Evolutionary conservation across 2,113 vertebrate genomes (phyloP).

Genomic region (Calyptomena viridis): DNA sequence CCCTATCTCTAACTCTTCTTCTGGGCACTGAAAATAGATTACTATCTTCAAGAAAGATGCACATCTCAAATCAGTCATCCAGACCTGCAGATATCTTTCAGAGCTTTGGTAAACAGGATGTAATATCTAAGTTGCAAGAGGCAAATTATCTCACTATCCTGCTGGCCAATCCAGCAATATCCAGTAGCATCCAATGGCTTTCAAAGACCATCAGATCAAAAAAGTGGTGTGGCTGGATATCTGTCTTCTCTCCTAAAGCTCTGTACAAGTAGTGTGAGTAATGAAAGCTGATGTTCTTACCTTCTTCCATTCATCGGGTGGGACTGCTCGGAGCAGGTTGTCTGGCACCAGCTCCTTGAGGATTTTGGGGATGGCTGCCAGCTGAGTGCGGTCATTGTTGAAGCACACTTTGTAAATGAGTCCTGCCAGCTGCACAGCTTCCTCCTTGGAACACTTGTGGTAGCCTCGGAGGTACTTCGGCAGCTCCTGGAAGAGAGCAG

Average conservation of each 20-base stretch:
- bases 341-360: slow-evolving; percentile 88
- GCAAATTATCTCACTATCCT: neutral
- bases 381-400: slow-evolving; percentile 76
- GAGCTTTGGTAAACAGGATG: neutral
- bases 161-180: neutral
- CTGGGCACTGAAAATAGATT: neutral
- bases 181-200: neutral
- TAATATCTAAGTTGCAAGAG: neutral
- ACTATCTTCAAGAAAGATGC: neutral
- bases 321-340: slow-evolving; percentile 82
- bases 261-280: neutral
- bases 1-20: neutral
- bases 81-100: neutral
- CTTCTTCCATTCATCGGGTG: slow-evolving; percentile 94
- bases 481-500: slow-evolving; percentile 79
- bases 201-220: neutral
- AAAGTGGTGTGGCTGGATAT: neutral
- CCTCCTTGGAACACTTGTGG: slow-evolving; percentile 85
- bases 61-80: neutral
- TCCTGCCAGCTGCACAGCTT: slow-evolving; percentile 82
- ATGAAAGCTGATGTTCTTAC: slow-evolving; percentile 60
- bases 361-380: slow-evolving; percentile 82
- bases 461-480: slow-evolving; percentile 95
- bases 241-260: neutral
- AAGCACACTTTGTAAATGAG: slow-evolving; percentile 86